Evolutionary conservation across 2,797 vertebrate genomes (phyloP).

Genomic region (Spheniscus humboldti): DNA sequence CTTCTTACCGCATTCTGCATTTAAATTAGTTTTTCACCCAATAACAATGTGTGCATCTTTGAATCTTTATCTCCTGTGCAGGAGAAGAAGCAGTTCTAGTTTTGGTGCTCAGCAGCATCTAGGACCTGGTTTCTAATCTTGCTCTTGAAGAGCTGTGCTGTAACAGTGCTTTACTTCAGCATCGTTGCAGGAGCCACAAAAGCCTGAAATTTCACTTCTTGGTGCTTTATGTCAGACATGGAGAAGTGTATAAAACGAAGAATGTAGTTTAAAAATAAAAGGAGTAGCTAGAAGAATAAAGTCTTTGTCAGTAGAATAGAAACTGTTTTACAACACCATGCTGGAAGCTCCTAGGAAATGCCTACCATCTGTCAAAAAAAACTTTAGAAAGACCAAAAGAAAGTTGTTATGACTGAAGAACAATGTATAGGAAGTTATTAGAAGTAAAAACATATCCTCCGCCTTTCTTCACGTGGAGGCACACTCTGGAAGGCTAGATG

Average conservation of each 20-base stretch:
- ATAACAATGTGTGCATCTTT: neutral
- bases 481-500: neutral
- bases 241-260: neutral
- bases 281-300: neutral
- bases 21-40: neutral
- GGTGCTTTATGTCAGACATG: neutral
- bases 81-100: neutral
- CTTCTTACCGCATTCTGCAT: neutral
- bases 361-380: neutral
- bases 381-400: neutral
- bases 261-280: neutral
- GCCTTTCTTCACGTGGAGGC: neutral
- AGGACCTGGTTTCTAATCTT: neutral
- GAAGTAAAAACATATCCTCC: neutral
- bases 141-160: neutral
- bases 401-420: neutral
- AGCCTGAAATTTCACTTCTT: neutral
- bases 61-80: neutral
- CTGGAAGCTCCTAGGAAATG: neutral
- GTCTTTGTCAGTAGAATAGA: neutral
- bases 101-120: neutral
- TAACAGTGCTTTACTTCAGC: neutral
- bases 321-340: neutral
- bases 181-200: neutral
- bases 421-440: neutral